Evolutionary conservation across 1,140 invertebrate genomes (phyloP).

Genomic region (Pogonognathellus flavescens): DNA sequence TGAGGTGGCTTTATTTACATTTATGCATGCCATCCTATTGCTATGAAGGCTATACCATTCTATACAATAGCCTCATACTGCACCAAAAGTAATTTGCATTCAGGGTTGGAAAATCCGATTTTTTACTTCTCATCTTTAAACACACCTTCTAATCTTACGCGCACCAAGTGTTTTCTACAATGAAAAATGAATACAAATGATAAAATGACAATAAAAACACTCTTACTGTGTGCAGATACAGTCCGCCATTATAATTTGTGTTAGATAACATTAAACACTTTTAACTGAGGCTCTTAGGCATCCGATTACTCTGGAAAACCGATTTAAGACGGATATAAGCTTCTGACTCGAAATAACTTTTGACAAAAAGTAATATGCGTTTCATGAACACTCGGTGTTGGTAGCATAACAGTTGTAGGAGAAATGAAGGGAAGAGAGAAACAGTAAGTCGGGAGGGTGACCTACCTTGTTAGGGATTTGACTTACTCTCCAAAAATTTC

Average conservation of each 20-base stretch:
- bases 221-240: not conserved
- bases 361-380: constrained; percentile 26
- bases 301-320: not conserved
- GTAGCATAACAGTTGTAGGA: not conserved
- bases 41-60: constrained; percentile 19
- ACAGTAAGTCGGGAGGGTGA: constrained; percentile 9
- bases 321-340: not conserved
- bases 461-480: not conserved
- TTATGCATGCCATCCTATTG: constrained; percentile 49
- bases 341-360: constrained; percentile 22
- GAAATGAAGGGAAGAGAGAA: constrained; percentile 11
- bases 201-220: not conserved
- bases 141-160: constrained; percentile 10
- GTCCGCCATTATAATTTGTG: too few species aligned
- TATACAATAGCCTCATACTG: constrained; percentile 30
- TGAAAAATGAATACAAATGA: not conserved
- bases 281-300: too few species aligned
- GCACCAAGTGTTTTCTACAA: not conserved
- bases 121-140: not conserved
- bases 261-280: not conserved
- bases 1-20: constrained; percentile 50
- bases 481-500: constrained; percentile 28
- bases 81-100: constrained; percentile 50
- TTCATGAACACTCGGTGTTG: not conserved
- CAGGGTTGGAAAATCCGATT: constrained; percentile 36